Evolutionary conservation across 2,797 vertebrate species (phyloP).

Genomic region (Anableps anableps): DNA sequence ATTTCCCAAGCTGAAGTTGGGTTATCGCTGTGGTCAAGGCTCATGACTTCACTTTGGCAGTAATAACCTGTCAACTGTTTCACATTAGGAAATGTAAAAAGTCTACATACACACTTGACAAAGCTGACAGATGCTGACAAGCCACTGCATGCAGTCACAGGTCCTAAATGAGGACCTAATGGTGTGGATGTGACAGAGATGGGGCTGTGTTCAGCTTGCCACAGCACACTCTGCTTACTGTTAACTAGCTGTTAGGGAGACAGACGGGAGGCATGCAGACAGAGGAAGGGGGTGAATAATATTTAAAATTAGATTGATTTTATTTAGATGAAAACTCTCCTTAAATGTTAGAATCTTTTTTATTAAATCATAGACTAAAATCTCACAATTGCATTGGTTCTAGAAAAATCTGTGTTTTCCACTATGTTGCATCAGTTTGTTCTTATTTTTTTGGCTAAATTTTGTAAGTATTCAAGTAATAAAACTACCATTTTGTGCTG

Average conservation of each 20-base stretch:
- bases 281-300: conserved; percentile 15
- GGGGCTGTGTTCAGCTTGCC: conserved; percentile 55
- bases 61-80: conserved; percentile 80
- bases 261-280: conserved; percentile 40
- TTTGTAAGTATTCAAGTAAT: not conserved
- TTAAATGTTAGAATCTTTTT: not conserved
- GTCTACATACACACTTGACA: conserved; percentile 74
- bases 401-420: not conserved
- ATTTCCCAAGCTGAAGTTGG: conserved; percentile 65
- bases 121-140: conserved; percentile 78
- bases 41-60: conserved; percentile 69
- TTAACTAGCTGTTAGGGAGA: conserved; percentile 68
- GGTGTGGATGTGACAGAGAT: conserved; percentile 73
- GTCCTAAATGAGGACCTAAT: conserved; percentile 76
- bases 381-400: not conserved
- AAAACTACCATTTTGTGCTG: not conserved
- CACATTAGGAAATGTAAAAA: conserved; percentile 73
- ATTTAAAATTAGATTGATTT: conserved; percentile 39
- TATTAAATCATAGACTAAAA: not conserved
- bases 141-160: conserved; percentile 69
- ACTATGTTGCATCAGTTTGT: conserved; percentile 4
- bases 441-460: not conserved
- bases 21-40: conserved; percentile 73
- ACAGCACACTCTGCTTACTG: conserved; percentile 56
- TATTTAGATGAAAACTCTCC: conserved; percentile 33